Evolutionary conservation across 2,888 invertebrate species (phyloP), one percentile per base, ranked within the genome.

Genomic region (Drosophila nr. perissopoda): DNA sequence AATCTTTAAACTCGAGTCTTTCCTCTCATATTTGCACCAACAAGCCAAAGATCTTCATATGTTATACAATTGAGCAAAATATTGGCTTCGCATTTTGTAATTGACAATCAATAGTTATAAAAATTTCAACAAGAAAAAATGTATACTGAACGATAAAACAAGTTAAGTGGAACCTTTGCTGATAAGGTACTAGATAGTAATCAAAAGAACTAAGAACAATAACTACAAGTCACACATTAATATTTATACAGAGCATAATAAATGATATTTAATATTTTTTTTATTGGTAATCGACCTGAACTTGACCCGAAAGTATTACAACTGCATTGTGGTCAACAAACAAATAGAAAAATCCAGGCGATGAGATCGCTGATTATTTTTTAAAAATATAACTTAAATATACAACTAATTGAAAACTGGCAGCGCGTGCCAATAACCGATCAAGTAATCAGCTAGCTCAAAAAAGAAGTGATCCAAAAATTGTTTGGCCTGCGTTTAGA

Each of bases 121-220:
- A 13, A 7, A 7, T 21, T 21, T 46, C 21, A 21, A 4, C 13
- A 21, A 7, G 13, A 6, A 42, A 21, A 42, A 13, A 42, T 21
- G 7, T 21, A 42, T 7, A 21, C 13, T 21, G 1, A 13, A 46
- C 21, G 13, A 7, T 21, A 46, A 46, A 46, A 11, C 21, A 42
- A 40, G 10, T 42, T 11, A 42, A 42, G 11, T 13, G 1, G 38
- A 72, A 64, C 57, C 54, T 49, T 34, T 29, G 5, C 13, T 4
- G 67, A 67, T 54, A 67, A 72, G 67, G 59, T 74, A 53, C 8
- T 4, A 61, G 33, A 70, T 49, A 34, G 4, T 31, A 27, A 60
- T 63, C 10, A 40, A 31, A 31, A 31, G 34, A 60, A n/a, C 11
- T n/a, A 8, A 71, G 7, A 34, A n/a, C 38, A 31, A 16, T 58